Percentiles rank a stretch among this genome's conserved stretches.
Conservation (phyloP, 2,888 invertebrate genomes). For the Dynastes hyllus region DNA sequence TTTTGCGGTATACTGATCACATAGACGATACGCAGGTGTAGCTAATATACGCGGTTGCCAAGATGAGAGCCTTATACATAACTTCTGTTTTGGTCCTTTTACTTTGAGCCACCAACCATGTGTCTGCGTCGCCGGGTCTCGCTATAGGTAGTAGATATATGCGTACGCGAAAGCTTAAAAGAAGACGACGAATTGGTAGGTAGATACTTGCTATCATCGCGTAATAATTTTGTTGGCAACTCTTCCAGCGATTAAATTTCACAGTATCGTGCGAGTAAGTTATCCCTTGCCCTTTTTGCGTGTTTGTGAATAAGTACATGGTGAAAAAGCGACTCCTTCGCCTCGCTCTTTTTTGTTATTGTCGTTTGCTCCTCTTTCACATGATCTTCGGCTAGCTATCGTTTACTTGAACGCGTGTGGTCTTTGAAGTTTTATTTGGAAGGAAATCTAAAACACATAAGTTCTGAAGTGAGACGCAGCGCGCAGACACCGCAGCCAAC, state of each 20-base stretch:
- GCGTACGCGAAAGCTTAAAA: background rate
- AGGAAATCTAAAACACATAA: slow-evolving; percentile 57
- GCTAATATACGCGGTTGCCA: slow-evolving; percentile 49
- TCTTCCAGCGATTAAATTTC: slow-evolving; percentile 50
- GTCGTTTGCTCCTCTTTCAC: slow-evolving; percentile 21
- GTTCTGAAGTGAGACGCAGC: slow-evolving; percentile 53
- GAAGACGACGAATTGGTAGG: background rate
- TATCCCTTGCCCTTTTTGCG: slow-evolving; percentile 38
- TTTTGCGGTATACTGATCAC: slow-evolving; percentile 45
- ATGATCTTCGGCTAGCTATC: slow-evolving; percentile 43
- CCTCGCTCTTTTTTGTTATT: background rate
- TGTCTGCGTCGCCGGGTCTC: slow-evolving; percentile 1
- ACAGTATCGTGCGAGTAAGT: slow-evolving; percentile 52
- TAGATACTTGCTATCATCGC: slow-evolving; percentile 30
- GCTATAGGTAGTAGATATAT: background rate
- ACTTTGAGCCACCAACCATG: background rate
- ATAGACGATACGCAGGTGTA: slow-evolving; percentile 51
- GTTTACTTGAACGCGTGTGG: slow-evolving; percentile 57
- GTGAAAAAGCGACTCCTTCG: slow-evolving; percentile 25
- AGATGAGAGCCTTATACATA: slow-evolving; percentile 28
- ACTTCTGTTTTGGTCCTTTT: slow-evolving; percentile 14
- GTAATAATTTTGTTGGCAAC: slow-evolving; percentile 50
- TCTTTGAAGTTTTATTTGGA: slow-evolving; percentile 56
- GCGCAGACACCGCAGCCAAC: slow-evolving; percentile 52
- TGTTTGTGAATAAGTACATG: slow-evolving; percentile 23